These are phyloP conservation scores for Apotomis turbidana DNA, from an alignment of 2,888 invertebrate species.

Conservation along the genomic window DNA sequence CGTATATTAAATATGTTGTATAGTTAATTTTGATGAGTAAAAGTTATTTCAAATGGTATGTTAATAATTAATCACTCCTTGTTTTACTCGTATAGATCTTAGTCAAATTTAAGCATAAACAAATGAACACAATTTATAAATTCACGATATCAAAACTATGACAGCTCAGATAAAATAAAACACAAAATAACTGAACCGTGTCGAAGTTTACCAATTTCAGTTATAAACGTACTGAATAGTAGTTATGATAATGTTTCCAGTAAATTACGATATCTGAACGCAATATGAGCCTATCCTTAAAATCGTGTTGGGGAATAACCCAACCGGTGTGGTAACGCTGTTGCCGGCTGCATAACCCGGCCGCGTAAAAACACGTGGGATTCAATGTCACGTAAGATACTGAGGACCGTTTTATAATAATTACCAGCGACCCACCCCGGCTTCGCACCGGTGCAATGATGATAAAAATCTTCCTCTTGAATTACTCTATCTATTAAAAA, in stretches of 20 bases:
- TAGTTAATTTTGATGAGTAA: too few species aligned
- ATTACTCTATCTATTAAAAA: too few species aligned
- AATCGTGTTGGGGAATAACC: slow-evolving; percentile 5
- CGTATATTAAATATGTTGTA: too few species aligned
- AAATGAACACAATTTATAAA: too few species aligned
- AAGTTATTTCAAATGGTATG: too few species aligned
- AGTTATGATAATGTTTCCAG: not conserved
- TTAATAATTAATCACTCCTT: too few species aligned
- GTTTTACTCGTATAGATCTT: too few species aligned
- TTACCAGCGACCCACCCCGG: too few species aligned
- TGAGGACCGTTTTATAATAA: too few species aligned
- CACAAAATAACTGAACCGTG: not conserved
- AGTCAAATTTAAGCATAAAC: too few species aligned
- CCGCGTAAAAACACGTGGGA: slow-evolving; percentile 12
- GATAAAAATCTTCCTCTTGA: too few species aligned
- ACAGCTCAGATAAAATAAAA: not conserved
- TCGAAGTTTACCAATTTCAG: not conserved
- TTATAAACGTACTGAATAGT: not conserved
- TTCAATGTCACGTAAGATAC: slow-evolving; percentile 1
- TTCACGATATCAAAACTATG: not conserved
- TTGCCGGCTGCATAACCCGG: slow-evolving; percentile 16
- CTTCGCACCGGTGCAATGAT: too few species aligned
- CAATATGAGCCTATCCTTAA: slow-evolving; percentile 1
- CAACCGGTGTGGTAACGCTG: slow-evolving; percentile 8
- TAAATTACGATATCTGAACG: not conserved